Evolutionary conservation across 35 echinoderm and acorn worm species (phyloP).

Genomic region (Ophioderma brevispina): DNA sequence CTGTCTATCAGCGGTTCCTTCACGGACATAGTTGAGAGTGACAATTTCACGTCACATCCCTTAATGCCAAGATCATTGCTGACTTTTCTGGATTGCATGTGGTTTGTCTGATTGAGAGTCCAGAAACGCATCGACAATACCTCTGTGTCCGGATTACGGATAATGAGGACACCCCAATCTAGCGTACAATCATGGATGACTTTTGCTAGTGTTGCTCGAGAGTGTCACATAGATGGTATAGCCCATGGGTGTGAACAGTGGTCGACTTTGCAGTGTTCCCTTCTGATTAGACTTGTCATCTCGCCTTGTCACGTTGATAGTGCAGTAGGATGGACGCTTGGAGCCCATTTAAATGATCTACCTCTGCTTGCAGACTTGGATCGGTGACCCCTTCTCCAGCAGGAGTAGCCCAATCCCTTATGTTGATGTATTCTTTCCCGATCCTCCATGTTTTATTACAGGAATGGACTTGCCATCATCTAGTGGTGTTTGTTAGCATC

Average conservation of each 20-base stretch:
- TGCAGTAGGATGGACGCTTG: constrained; percentile 46
- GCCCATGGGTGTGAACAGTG: not conserved
- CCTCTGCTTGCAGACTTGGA: constrained; percentile 55
- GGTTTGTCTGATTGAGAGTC: constrained; percentile 75
- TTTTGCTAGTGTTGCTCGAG: constrained; percentile 9
- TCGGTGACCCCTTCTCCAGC: constrained; percentile 49
- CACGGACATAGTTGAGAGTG: constrained; percentile 58
- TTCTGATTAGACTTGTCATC: not conserved
- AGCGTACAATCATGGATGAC: constrained; percentile 71
- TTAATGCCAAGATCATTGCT: not conserved
- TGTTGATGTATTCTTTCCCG: constrained; percentile 24
- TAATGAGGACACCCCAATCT: constrained; percentile 61
- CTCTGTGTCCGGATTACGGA: constrained; percentile 36
- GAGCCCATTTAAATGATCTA: constrained; percentile 5
- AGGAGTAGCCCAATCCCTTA: constrained; percentile 60
- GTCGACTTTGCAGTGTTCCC: not conserved
- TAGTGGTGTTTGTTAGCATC: constrained; percentile 26
- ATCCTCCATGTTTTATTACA: constrained; percentile 18
- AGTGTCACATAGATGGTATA: constrained; percentile 24
- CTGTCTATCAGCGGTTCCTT: constrained; percentile 29
- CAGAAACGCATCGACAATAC: constrained; percentile 51
- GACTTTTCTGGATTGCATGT: constrained; percentile 59
- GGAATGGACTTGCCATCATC: constrained; percentile 41
- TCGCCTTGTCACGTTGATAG: constrained; percentile 13
- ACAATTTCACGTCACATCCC: constrained; percentile 22